Percentiles rank a stretch among this genome's conserved stretches.
phyloP scores from a whole-genome alignment of 2,113 vertebrate genomes.

The Paramisgurnus dabryanus region DNA sequence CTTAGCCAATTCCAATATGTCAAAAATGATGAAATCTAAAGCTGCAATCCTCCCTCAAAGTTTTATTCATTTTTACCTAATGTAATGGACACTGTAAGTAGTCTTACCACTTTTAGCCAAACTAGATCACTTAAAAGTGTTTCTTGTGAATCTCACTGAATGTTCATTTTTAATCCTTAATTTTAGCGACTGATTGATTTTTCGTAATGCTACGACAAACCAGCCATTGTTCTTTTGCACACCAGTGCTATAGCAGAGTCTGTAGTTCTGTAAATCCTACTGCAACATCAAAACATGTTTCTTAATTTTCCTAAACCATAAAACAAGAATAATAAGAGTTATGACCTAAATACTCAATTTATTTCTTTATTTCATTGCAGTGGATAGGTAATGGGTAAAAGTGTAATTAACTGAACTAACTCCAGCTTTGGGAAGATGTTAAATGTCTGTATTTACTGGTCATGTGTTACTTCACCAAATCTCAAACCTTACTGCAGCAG shows the following conservation, averaged over 20 bases:
- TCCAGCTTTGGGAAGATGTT: slow-evolving; percentile 4
- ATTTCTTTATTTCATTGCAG: background rate
- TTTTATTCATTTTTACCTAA: slow-evolving; percentile 55
- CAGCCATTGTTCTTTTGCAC: slow-evolving; percentile 35
- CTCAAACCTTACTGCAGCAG: slow-evolving; percentile 15
- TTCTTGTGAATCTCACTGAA: slow-evolving; percentile 44
- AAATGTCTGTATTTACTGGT: slow-evolving; percentile 33
- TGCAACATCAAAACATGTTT: slow-evolving; percentile 11
- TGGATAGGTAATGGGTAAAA: background rate
- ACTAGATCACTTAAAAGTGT: slow-evolving; percentile 36
- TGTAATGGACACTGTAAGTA: slow-evolving; percentile 48
- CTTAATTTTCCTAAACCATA: background rate
- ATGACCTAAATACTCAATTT: background rate
- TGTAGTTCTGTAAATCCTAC: slow-evolving; percentile 21
- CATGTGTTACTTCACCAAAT: background rate
- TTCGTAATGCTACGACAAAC: background rate
- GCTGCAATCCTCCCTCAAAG: slow-evolving; percentile 21
- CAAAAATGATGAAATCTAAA: slow-evolving; percentile 26
- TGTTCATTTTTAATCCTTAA: slow-evolving; percentile 43
- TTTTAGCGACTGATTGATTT: slow-evolving; percentile 36
- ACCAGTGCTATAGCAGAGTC: slow-evolving; percentile 1
- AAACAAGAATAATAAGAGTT: slow-evolving; percentile 2
- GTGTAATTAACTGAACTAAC: background rate
- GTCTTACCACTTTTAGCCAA: slow-evolving; percentile 57
- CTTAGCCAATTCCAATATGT: slow-evolving; percentile 13